Base-by-base conservation (phyloP, 37 sponge, comb jelly and placozoan species). In the Chondrosia reniformis region DNA sequence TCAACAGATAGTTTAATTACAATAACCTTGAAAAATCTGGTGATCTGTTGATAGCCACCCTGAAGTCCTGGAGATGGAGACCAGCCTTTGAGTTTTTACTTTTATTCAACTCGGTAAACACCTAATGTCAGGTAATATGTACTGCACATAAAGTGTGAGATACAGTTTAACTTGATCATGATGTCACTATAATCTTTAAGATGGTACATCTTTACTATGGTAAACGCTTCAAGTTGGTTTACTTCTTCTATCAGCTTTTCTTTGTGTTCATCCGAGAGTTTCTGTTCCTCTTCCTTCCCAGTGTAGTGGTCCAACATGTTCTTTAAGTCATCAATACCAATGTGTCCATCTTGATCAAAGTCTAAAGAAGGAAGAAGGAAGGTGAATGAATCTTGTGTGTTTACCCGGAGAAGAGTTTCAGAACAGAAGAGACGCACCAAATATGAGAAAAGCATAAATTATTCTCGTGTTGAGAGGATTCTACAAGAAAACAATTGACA, bases 1-100 rank as follows among this genome's bases (percentile, higher is more conserved):
- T 22, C 19, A n/a, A 25, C n/a, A 62, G n/a, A 22, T 9, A 49
- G 15, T 49, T 4, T 21, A 3, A 1, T 12, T 22, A 32, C 38
- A 69, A 38, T n/a, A 63, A 88, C 84, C 65, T 83, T 46, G 80
- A 39, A 56, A 90, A 90, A 46, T 90, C 91, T 22, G 91, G 91
- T 33, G 91, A 74, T 75, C 83, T 78, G 74, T 77, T 80, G 40
- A 90, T 82, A 28, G 83, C 83, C 46, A 77, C 82, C 8, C 78
- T 79, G 40, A 90, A 90, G 31, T 90, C 91, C 54, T 90, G 86
- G 30, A 83, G 77, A 36, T 78, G 82, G 4, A 90, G 54, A 24
- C 88, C 88, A 75, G 83, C 88, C 42, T 44, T 30, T 2, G 83
- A 76, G 40, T 55, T 66, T 37, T 15, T 38, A 33, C 79, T 79